Evolutionary conservation across 2,797 vertebrate genomes (phyloP).

Genomic region (Steatocranus sp.): DNA sequence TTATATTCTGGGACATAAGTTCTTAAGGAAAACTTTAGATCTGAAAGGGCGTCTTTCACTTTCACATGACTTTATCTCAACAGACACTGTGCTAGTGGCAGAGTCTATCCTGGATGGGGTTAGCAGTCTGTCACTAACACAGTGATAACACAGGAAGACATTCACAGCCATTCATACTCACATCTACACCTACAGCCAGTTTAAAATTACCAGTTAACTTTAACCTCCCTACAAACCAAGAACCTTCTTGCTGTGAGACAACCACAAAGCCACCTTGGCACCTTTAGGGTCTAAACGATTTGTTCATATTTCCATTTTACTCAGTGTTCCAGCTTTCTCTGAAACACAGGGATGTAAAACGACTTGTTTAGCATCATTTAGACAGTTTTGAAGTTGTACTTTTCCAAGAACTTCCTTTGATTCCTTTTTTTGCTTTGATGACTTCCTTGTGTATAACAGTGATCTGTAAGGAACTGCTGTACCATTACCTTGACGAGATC

Average conservation of each 20-base stretch:
- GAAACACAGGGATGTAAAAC: background rate
- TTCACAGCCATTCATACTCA: background rate
- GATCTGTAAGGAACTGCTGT: background rate
- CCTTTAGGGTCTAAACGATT: background rate
- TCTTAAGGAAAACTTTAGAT: background rate
- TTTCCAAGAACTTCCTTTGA: background rate
- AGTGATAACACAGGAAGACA: background rate
- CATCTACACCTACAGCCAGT: background rate
- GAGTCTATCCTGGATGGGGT: no score
- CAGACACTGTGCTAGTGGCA: background rate
- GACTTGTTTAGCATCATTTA: background rate
- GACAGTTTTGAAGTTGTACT: background rate
- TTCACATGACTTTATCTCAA: background rate
- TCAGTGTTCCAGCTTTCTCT: background rate
- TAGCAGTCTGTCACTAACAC: background rate
- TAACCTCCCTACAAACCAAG: background rate
- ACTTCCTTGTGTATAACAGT: background rate
- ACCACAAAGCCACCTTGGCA: background rate
- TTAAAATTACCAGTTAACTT: background rate
- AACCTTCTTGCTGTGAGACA: background rate
- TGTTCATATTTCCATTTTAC: background rate
- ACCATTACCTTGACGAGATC: background rate
- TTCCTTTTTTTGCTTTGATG: background rate
- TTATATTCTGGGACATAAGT: background rate
- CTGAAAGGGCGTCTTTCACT: background rate